These are phyloP conservation scores for Noctua janthe DNA, from an alignment of 2,888 invertebrate genomes.

Conservation along the genomic window DNA sequence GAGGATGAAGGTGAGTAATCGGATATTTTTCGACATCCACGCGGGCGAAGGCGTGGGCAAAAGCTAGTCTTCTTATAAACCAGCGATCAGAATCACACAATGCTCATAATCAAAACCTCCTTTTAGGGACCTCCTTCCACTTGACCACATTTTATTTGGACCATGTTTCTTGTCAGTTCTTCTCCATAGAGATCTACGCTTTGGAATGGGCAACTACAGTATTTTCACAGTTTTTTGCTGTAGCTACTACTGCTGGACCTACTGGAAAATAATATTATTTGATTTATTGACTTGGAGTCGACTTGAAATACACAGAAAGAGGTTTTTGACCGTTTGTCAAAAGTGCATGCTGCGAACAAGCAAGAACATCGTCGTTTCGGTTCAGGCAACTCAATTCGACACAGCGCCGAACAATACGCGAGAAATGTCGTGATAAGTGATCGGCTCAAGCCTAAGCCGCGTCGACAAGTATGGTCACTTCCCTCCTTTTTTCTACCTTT, in stretches of 20 bases:
- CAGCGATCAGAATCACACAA: neutral
- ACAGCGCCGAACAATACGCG: neutral
- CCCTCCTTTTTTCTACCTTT: too few species aligned
- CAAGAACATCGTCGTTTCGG: neutral
- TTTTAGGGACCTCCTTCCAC: neutral
- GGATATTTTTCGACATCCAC: too few species aligned
- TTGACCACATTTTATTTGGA: neutral
- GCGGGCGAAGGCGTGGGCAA: too few species aligned
- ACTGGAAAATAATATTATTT: too few species aligned
- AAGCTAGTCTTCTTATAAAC: too few species aligned
- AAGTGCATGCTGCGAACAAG: neutral
- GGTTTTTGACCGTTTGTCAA: neutral
- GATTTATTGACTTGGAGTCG: neutral
- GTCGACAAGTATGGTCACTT: neutral
- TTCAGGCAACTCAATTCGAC: neutral
- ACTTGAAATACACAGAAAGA: neutral
- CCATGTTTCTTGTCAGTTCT: too few species aligned
- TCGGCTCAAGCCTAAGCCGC: neutral
- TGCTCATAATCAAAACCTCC: neutral
- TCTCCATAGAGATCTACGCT: too few species aligned
- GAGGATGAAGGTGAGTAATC: too few species aligned
- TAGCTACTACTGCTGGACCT: too few species aligned
- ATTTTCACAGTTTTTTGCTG: too few species aligned
- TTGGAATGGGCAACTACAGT: too few species aligned
- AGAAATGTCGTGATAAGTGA: neutral